These are phyloP conservation scores for Lytechinus variegatus DNA, from an alignment of 35 echinoderm and acorn worm species.

Conservation along the genomic window DNA sequence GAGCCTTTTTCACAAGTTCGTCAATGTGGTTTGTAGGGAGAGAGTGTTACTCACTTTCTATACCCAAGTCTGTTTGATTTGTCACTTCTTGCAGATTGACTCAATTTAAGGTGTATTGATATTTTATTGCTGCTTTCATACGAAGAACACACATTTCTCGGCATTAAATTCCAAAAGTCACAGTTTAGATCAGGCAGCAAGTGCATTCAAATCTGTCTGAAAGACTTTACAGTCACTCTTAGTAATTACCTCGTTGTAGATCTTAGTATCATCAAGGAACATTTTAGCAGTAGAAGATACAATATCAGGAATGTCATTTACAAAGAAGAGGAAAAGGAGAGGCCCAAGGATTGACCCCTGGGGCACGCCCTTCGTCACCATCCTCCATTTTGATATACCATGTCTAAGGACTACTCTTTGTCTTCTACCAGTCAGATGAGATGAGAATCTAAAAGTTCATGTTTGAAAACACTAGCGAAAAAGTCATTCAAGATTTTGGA, in stretches of 20 bases:
- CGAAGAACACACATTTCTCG: conserved; percentile 71
- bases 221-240: conserved; percentile 42
- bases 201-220: conserved; percentile 54
- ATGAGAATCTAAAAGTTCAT: neutral
- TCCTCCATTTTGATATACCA: conserved; percentile 54
- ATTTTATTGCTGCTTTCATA: too few species aligned
- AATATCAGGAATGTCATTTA: conserved; percentile 60
- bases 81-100: too few species aligned
- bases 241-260: conserved; percentile 30
- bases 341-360: conserved; percentile 63
- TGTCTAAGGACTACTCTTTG: conserved; percentile 60
- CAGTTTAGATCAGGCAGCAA: conserved; percentile 53
- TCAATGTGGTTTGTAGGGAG: too few species aligned
- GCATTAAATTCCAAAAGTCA: conserved; percentile 66
- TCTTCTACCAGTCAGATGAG: conserved; percentile 48
- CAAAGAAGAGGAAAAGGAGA: conserved; percentile 52
- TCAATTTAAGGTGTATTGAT: too few species aligned
- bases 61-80: too few species aligned
- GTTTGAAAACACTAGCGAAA: neutral
- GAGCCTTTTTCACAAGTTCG: too few species aligned
- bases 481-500: neutral
- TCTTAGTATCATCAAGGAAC: conserved; percentile 66
- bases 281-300: conserved; percentile 36
- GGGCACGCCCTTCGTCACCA: conserved; percentile 56
- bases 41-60: too few species aligned